A percentile compares a stretch with the other conserved stretches of the same genome.
phyloP scores from a whole-genome alignment of 2,888 invertebrate species.

The Reticulitermes lucifugus region DNA sequence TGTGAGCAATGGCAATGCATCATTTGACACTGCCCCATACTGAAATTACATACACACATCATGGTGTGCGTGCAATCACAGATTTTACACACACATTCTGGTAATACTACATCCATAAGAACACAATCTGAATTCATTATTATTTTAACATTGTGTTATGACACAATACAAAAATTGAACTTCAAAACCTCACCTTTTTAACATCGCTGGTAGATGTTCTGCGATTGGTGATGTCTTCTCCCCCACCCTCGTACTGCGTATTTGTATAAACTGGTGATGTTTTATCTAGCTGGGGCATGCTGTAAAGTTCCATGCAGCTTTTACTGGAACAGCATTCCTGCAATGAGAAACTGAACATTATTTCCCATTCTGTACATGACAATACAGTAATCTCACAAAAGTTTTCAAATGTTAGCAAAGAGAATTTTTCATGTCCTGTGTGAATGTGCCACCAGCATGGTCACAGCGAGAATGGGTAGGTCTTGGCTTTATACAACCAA shows the following conservation, averaged over 20 bases:
- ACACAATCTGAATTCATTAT: no score
- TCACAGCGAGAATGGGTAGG: no score
- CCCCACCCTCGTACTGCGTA: constrained; percentile 53
- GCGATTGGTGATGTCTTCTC: constrained; percentile 49
- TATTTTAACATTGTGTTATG: not conserved
- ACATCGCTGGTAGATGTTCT: constrained; percentile 51
- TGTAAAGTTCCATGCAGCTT: constrained; percentile 56
- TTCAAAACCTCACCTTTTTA: constrained; percentile 51
- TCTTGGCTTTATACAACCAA: no score
- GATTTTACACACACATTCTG: no score
- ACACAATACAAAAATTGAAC: not conserved
- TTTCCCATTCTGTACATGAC: no score
- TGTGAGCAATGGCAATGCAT: constrained; percentile 55
- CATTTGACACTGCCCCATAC: constrained; percentile 47
- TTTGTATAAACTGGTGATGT: constrained; percentile 53
- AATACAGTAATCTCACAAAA: no score
- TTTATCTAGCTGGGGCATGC: constrained; percentile 58
- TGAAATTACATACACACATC: constrained; percentile 19
- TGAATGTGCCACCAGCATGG: no score
- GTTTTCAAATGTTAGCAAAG: no score
- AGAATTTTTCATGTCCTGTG: no score
- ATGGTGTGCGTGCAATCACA: no score
- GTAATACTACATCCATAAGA: no score
- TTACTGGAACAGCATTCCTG: constrained; percentile 39
- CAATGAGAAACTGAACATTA: not conserved